Percentiles rank a stretch among this genome's conserved stretches.
These are phyloP conservation scores for Cyanocitta stelleri DNA, from an alignment of 2,113 vertebrate species.

Conservation along the genomic window DNA sequence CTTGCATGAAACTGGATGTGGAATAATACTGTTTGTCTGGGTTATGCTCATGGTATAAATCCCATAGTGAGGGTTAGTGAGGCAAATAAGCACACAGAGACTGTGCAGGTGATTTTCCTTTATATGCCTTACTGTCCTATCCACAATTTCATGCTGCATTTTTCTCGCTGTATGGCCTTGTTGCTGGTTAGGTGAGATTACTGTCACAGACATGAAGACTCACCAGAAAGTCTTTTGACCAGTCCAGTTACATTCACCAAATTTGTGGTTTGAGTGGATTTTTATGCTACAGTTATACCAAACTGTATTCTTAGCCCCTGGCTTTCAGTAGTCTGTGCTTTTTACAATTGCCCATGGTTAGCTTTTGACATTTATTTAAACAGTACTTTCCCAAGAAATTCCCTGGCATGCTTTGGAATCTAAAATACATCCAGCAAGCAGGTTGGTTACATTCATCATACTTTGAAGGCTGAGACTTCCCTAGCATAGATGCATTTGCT, in stretches of 20 bases:
- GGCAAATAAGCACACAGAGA: not conserved
- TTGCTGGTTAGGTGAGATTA: not conserved
- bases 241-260: not conserved
- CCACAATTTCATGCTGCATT: not conserved
- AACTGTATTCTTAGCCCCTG: not conserved
- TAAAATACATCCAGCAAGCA: not conserved
- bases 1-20: not conserved
- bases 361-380: not conserved
- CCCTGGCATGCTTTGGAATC: not conserved
- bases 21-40: slow-evolving; percentile 27
- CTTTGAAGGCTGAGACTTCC: not conserved
- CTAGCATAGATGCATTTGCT: not conserved
- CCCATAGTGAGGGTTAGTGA: not conserved
- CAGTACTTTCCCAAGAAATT: not conserved
- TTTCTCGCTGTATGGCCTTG: not conserved
- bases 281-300: not conserved
- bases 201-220: not conserved
- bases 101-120: not conserved
- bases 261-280: not conserved
- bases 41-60: slow-evolving; percentile 4
- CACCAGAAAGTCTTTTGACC: not conserved
- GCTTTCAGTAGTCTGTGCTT: not conserved
- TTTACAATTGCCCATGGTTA: not conserved
- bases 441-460: not conserved
- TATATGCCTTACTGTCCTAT: not conserved